phyloP scores from a whole-genome alignment of 1,140 invertebrate genomes.

The Cyclargus thomasi region DNA sequence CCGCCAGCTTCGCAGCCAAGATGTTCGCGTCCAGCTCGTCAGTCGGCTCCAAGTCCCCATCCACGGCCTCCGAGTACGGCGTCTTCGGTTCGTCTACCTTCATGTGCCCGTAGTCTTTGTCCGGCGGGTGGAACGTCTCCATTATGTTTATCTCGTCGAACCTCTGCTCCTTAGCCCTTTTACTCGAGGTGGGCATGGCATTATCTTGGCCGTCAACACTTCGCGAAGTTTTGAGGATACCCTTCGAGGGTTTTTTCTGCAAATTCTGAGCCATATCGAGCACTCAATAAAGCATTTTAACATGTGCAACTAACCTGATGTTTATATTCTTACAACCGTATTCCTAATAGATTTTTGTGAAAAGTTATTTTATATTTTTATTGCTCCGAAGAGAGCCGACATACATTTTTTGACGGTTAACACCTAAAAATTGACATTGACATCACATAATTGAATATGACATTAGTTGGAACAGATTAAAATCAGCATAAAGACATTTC shows the following conservation, averaged over 20 bases:
- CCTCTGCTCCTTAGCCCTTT: slow-evolving; percentile 88
- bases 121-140: slow-evolving; percentile 96
- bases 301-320: not conserved
- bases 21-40: slow-evolving; percentile 86
- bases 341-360: too few relatives aligned
- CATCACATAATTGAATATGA: too few relatives aligned
- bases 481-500: too few relatives aligned
- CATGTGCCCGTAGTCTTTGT: slow-evolving; percentile 99
- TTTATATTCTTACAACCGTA: not conserved
- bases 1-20: slow-evolving; percentile 83
- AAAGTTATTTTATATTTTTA: not conserved
- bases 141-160: slow-evolving; percentile 99
- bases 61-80: slow-evolving; percentile 86
- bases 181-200: slow-evolving; percentile 61
- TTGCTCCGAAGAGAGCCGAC: not conserved
- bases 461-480: too few relatives aligned
- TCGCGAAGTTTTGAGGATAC: slow-evolving; percentile 93
- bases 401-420: too few relatives aligned
- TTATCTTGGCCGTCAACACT: slow-evolving; percentile 78
- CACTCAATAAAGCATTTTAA: slow-evolving; percentile 41
- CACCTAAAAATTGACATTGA: too few relatives aligned
- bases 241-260: slow-evolving; percentile 88
- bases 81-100: slow-evolving; percentile 99
- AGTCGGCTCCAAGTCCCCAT: slow-evolving; percentile 81
- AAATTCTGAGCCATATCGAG: slow-evolving; percentile 68